Evolutionary conservation across 2,797 vertebrate species (phyloP).

Genomic region (Falco columbarius): DNA sequence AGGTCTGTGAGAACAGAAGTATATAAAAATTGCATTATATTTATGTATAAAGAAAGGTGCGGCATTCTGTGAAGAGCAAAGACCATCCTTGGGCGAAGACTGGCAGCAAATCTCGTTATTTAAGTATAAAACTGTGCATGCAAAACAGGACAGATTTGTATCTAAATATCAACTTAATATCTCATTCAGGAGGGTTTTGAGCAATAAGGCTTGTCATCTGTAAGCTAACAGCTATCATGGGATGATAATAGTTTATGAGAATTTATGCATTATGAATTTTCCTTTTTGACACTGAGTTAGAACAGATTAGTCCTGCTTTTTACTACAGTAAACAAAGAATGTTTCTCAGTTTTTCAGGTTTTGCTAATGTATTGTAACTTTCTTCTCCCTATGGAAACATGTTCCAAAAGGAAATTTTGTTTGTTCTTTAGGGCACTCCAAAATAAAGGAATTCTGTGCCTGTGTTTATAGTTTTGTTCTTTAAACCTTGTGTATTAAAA

Average conservation of each 20-base stretch:
- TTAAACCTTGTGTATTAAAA: not conserved
- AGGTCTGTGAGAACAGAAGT: not conserved
- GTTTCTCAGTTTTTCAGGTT: not conserved
- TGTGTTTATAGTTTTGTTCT: not conserved
- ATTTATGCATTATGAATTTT: slow-evolving; percentile 46
- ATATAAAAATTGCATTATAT: slow-evolving; percentile 25
- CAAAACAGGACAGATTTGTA: slow-evolving; percentile 6
- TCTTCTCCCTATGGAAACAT: not conserved
- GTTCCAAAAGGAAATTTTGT: not conserved
- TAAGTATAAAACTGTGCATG: slow-evolving; percentile 16
- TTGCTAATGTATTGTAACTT: not conserved
- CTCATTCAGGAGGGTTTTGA: not conserved
- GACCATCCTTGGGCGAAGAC: not conserved
- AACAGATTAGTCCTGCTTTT: not conserved
- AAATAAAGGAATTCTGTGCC: not conserved
- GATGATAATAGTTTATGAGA: not conserved
- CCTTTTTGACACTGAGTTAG: slow-evolving; percentile 2
- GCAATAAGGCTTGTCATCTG: not conserved
- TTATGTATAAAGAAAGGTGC: not conserved
- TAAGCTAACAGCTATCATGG: not conserved
- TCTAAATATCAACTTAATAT: not conserved
- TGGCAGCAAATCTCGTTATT: slow-evolving; percentile 13
- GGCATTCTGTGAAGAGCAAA: not conserved
- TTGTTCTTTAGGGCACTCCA: not conserved
- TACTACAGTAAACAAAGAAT: not conserved